Base-by-base conservation (phyloP, 2,113 vertebrate genomes). In the Ceuthmochares aereus region DNA sequence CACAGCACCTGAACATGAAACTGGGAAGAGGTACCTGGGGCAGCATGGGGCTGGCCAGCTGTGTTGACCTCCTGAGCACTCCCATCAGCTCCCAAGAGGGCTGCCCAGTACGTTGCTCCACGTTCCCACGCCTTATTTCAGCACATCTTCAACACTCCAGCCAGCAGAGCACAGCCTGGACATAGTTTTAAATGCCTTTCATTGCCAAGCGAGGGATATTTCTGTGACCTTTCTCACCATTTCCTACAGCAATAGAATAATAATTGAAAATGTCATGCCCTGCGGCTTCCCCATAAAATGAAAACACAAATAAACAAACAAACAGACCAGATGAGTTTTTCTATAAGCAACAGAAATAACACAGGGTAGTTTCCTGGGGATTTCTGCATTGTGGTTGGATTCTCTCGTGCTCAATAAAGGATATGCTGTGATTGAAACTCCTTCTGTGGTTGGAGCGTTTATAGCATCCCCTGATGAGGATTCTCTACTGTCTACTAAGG, bases 361-460 rank as follows among this genome's bases (percentile, higher is more conserved):
- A 68, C 66, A 67, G 95, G 80, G 95, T 75, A 18, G 91, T 95
- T 95, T 97, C 95, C 95, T 91, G 91, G 94, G 94, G 95, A 92
- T 96, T 97, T 97, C 95, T 96, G 89, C 86, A 23, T n/a, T 95
- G 94, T 64, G 94, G 95, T 84, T 89, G 91, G 91, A 92, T 81
- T 89, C 95, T 94, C 91, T 93, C 66, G 91, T 94, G 94, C 64
- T 40, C 52, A 34, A 78, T 89, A 97, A 93, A 90, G 86, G 91
- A 77, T 87, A 60, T 64, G 80, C 80, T 40, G 26, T 43, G 84
- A 95, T 74, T 74, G 89, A 91, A 96, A 95, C 64, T 84, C 91
- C 47, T 91, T 43, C 91, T 92, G 95, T 72, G 76, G 89, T 22
- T 72, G 68, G 18, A 78, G 69, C 83, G 70, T 78, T 95, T 89